These are phyloP conservation scores for Brachyptera putata DNA, from an alignment of 2,888 invertebrate species.

Conservation along the genomic window DNA sequence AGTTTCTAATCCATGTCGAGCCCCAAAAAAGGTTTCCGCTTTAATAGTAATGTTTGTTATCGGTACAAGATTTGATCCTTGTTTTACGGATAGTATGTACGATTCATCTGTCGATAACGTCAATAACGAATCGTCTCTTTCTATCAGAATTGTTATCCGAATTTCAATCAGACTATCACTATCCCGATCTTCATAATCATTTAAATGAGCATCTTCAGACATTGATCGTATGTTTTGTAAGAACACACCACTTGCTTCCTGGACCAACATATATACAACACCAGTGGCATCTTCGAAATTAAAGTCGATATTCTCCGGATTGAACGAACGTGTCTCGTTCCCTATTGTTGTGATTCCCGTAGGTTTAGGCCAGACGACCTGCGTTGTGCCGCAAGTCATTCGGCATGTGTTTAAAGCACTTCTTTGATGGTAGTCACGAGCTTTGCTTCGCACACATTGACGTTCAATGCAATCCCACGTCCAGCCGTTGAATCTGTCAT, in stretches of 20 bases:
- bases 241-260: constrained; percentile 52
- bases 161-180: not conserved
- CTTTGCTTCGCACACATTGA: too few species aligned
- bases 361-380: constrained; percentile 73
- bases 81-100: constrained; percentile 8
- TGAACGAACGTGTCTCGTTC: constrained; percentile 58
- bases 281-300: constrained; percentile 60
- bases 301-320: constrained; percentile 52
- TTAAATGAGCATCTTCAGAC: not conserved
- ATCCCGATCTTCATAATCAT: not conserved
- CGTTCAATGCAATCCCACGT: too few species aligned
- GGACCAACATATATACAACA: constrained; percentile 53
- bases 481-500: too few species aligned
- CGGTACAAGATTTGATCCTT: not conserved
- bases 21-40: constrained; percentile 36
- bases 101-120: constrained; percentile 25
- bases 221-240: constrained; percentile 42
- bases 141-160: constrained; percentile 2
- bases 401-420: constrained; percentile 62
- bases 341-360: constrained; percentile 66
- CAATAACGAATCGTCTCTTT: not conserved
- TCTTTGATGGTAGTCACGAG: too few species aligned
- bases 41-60: constrained; percentile 25
- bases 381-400: constrained; percentile 70
- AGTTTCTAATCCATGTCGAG: constrained; percentile 37